Base-by-base conservation (phyloP, 2,888 invertebrate genomes). In the Tinea pellionella region DNA sequence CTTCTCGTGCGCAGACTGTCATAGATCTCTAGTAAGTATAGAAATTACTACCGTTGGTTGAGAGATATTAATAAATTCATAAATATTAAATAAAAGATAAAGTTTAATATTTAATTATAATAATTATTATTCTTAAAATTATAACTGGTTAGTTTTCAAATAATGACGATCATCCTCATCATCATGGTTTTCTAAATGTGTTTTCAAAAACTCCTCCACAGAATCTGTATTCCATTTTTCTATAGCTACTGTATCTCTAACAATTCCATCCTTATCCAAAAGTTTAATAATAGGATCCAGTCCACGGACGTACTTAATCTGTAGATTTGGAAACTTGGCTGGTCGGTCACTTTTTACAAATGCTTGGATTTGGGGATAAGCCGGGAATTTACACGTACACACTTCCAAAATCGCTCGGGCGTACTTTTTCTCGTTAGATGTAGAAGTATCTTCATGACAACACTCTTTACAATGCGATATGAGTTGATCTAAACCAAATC, bases 141-240 rank as follows among this genome's bases (percentile, higher is more conserved):
- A 89, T 65, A 90, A 82, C 77, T 85, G 76, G 75, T 92, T 92
- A 15, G 90, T 90, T 75, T 85, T 89, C 71, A 89, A 88, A 83
- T 89, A 91, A 72, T 89, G 87, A 43, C 69, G 77, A 63, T 86
- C 85, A 64, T 89, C 89, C 56, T 76, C 75, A 60, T 90, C 89
- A 47, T 88, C 88, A 63, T 88, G 88, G 61, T 89, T 89, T 30
- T 89, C 89, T 64, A 98, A 89, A 89, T 97, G 94, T 37, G 96
- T 95, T 66, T 93, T 94, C 65, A 99, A 91, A 84, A 98, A 99
- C 78, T 98, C 98, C 75, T 97, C 96, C 2, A 99, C 95, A 0
- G 98, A 95, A 79, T 99, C 98, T 0, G 99, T 99, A 78, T 98
- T 96, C 99, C 99, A 99, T 75, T 98, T 98, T 69, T 97, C 97